Conservation (phyloP, 2,797 vertebrate species). For the Hyperoplus immaculatus region DNA sequence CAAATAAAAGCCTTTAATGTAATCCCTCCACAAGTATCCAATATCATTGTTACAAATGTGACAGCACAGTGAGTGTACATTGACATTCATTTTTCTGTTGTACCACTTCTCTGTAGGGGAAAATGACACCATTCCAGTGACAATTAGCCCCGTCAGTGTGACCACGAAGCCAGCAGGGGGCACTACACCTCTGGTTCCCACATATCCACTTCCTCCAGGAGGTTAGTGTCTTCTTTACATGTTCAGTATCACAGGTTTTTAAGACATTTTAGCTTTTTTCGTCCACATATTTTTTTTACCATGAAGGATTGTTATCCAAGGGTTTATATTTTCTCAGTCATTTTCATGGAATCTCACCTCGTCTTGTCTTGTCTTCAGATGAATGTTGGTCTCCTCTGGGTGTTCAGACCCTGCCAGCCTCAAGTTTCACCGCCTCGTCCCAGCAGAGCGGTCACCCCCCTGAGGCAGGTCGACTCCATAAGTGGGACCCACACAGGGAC, state of each 20-base stretch:
- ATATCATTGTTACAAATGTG: neutral
- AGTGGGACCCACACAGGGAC: constrained; percentile 56
- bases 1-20: neutral
- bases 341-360: neutral
- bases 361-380: constrained; percentile 73
- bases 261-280: neutral
- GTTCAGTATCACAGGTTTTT: neutral
- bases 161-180: constrained; percentile 66
- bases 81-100: neutral
- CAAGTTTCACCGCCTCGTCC: constrained; percentile 84
- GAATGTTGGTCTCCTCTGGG: constrained; percentile 89
- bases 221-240: constrained; percentile 64
- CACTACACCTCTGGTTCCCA: constrained; percentile 74
- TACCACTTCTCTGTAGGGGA: constrained; percentile 46
- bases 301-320: neutral
- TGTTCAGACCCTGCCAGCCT: constrained; percentile 79
- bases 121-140: constrained; percentile 59
- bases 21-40: neutral
- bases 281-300: neutral
- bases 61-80: fast-evolving
- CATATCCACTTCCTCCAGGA: constrained; percentile 83
- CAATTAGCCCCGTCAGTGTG: constrained; percentile 57
- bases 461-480: constrained; percentile 75
- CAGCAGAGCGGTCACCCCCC: constrained; percentile 79
- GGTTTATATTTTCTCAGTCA: neutral